A percentile compares a stretch with the other conserved stretches of the same genome.
Conservation (phyloP, 53 echinoderm and acorn worm genomes). For the Zoroaster sp. region DNA sequence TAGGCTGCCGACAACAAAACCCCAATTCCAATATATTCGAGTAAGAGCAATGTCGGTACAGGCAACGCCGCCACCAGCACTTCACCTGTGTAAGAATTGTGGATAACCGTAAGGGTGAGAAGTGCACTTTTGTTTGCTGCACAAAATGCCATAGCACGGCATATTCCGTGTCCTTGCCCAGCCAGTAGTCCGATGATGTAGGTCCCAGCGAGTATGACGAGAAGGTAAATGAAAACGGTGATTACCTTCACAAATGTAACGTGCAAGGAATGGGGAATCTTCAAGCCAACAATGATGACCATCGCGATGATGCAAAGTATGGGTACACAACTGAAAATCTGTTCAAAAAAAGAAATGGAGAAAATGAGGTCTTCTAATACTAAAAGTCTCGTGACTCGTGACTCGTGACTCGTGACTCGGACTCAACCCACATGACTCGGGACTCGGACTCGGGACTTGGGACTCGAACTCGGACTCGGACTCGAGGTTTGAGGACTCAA, state of each 20-base stretch:
- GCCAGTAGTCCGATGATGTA: background rate
- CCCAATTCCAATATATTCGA: constrained; percentile 1
- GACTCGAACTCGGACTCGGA: too few species aligned
- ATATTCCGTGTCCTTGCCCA: background rate
- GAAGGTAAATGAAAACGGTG: background rate
- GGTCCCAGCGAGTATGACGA: background rate
- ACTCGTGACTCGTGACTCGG: too few species aligned
- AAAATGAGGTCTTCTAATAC: too few species aligned
- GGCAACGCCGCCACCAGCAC: background rate
- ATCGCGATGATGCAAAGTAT: background rate
- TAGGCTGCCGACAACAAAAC: background rate
- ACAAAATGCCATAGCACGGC: constrained; percentile 26
- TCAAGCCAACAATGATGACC: background rate
- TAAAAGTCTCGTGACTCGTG: too few species aligned
- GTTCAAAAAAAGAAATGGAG: too few species aligned
- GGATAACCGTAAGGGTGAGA: background rate
- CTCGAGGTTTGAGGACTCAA: too few species aligned
- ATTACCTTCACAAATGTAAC: background rate
- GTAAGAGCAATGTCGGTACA: background rate
- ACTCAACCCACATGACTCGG: too few species aligned
- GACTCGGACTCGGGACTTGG: too few species aligned
- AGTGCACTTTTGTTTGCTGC: background rate
- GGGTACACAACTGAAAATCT: constrained; percentile 15
- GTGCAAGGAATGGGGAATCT: background rate
- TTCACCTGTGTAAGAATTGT: background rate